Evolutionary conservation across 2,888 invertebrate species (phyloP).

Genomic region (Chloroclysta siterata): DNA sequence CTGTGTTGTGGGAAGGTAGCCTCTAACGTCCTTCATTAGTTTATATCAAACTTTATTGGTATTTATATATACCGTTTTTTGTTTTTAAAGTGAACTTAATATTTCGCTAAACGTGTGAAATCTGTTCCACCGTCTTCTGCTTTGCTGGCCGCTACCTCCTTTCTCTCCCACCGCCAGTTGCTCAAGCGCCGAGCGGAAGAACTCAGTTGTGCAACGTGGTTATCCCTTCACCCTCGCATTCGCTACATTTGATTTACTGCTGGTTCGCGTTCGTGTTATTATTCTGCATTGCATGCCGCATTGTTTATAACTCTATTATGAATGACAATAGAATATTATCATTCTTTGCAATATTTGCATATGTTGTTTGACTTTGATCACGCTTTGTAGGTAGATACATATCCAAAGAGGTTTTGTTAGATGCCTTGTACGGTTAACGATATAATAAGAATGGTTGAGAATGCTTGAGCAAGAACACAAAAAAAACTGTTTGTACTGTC

Average conservation of each 20-base stretch:
- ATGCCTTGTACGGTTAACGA: neutral
- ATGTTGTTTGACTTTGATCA: slow-evolving; percentile 6
- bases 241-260: slow-evolving; percentile 38
- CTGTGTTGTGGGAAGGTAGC: too few relatives aligned
- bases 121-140: neutral
- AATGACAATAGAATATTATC: slow-evolving; percentile 25
- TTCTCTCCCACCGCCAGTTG: slow-evolving; percentile 45
- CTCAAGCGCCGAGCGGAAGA: slow-evolving; percentile 66
- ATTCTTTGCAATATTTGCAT: slow-evolving; percentile 21
- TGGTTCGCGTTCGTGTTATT: slow-evolving; percentile 7
- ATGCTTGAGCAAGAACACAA: too few relatives aligned
- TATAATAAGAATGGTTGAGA: neutral
- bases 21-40: too few relatives aligned
- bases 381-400: neutral
- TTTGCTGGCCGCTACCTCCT: slow-evolving; percentile 38
- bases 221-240: slow-evolving; percentile 32
- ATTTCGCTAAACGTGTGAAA: too few relatives aligned
- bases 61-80: too few relatives aligned
- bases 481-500: too few relatives aligned
- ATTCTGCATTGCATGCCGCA: slow-evolving; percentile 24
- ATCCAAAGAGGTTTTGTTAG: neutral
- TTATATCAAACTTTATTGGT: too few relatives aligned
- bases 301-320: slow-evolving; percentile 24
- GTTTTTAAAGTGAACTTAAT: too few relatives aligned
- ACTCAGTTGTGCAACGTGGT: slow-evolving; percentile 35